Evolutionary conservation across 2,888 invertebrate genomes (phyloP), one percentile per base, ranked within the genome.

Genomic region (Tachina lurida): DNA sequence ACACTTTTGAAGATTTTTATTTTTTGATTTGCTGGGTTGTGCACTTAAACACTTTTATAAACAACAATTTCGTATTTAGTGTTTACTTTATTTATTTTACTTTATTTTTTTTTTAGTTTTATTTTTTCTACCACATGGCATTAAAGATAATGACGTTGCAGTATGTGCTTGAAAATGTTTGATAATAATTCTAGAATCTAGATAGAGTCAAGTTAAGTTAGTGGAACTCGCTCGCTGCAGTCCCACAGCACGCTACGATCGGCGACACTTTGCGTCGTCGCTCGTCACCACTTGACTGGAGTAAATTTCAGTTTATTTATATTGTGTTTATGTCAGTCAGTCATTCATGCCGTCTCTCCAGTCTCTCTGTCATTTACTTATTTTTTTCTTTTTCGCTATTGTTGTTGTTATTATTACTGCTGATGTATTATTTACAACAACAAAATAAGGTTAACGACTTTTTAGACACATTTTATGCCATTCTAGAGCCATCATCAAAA

Each of bases 391-490:
- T 31, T 41, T 68, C 19, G 5, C 43, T 77, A n/a, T 63, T 84
- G 19, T 65, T 79, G 39, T 75, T 70, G 19, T 71, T 79, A 54
- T 73, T 84, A 70, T 54, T 65, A 58, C 80, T 62, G 81, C 73
- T 85, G 84, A 85, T 85, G 84, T 81, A 85, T 85, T 78, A 62
- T 62, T 81, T 74, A 77, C 62, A 31, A 31, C 31, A 31, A 31
- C 31, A 76, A 80, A 85, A 85, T 85, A 85, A 85, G 84, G 84
- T 85, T 85, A 85, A 85, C 84, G 84, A 85, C 84, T 81, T 81
- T 85, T 85, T 77, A 81, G 77, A 77, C 43, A 81, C 77, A 85
- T 78, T 84, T 78, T 74, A 77, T 81, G 77, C 77, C 84, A 85
- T 85, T 85, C 84, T 81, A 77, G 67, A 83, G 77, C 60, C 77